Conservation (phyloP, 1,140 invertebrate genomes). For the Drosophila ambigua region DNA sequence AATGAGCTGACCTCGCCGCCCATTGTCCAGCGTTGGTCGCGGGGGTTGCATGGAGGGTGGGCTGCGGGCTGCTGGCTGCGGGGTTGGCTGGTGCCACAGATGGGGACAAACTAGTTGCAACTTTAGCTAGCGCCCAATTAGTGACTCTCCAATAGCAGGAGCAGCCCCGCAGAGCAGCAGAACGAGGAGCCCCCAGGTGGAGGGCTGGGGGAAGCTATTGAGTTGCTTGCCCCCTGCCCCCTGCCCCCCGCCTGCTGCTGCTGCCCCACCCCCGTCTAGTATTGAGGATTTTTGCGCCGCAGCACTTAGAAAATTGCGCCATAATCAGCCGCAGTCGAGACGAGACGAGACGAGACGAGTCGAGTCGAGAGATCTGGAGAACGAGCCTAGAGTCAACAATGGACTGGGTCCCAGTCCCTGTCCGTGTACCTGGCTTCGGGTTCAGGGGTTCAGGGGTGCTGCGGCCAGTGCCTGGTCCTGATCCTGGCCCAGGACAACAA, state of each 20-base stretch:
- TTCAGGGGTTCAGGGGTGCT: background rate
- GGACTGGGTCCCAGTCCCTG: constrained; percentile 10
- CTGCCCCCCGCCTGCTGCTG: background rate
- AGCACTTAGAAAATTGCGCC: constrained; percentile 78
- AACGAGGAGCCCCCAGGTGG: background rate
- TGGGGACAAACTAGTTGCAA: constrained; percentile 69
- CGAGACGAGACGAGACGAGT: background rate
- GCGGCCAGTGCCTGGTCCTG: constrained; percentile 17
- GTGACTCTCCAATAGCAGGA: constrained; percentile 74
- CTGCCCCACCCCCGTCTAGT: background rate
- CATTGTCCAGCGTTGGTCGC: constrained; percentile 33
- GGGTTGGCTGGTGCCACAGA: constrained; percentile 4
- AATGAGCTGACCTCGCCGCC: constrained; percentile 34
- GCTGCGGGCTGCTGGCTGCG: background rate
- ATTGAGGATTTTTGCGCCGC: constrained; percentile 49
- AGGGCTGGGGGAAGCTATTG: background rate
- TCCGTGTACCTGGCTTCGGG: background rate
- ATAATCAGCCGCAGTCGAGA: constrained; percentile 66
- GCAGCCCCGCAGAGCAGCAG: constrained; percentile 10
- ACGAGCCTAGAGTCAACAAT: constrained; percentile 70
- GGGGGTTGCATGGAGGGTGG: background rate
- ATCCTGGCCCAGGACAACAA: constrained; percentile 48
- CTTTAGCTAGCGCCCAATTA: constrained; percentile 71
- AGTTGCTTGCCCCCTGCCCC: background rate
- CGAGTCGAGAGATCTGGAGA: constrained; percentile 7